Conservation (phyloP, 2,113 vertebrate species). For the Plecotus auritus region DNA sequence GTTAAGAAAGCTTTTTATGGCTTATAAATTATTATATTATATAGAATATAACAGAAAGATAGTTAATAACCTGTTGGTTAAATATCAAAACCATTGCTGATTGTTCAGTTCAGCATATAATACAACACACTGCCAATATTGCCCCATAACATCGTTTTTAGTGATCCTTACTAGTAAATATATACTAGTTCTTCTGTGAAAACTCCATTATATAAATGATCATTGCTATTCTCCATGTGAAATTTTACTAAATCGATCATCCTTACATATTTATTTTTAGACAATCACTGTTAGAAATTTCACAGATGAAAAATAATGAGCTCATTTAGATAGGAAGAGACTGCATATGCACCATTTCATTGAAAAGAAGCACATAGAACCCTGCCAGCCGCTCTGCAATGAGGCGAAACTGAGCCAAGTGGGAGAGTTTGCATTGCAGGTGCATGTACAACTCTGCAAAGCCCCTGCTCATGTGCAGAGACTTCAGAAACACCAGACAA, state of each 20-base stretch:
- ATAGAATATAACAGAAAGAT: neutral
- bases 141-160: conserved; percentile 1
- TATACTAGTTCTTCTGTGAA: conserved; percentile 42
- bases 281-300: conserved; percentile 49
- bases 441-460: neutral
- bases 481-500: conserved; percentile 37
- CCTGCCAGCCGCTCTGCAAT: conserved; percentile 27
- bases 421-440: neutral
- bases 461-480: neutral
- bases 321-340: conserved; percentile 43
- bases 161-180: neutral
- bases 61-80: neutral
- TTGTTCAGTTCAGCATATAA: neutral
- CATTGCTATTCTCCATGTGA: conserved; percentile 28
- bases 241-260: neutral
- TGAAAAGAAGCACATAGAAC: conserved; percentile 46
- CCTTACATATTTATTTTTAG: conserved; percentile 24
- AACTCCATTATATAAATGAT: conserved; percentile 45
- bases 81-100: neutral
- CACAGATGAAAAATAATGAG: conserved; percentile 63
- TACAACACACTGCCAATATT: conserved; percentile 22
- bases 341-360: conserved; percentile 11
- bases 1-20: neutral
- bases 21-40: neutral
- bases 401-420: neutral